A percentile compares a stretch with the other conserved stretches of the same genome.
Conservation (phyloP, 2,113 vertebrate genomes). For the Ardeotis arabs region DNA sequence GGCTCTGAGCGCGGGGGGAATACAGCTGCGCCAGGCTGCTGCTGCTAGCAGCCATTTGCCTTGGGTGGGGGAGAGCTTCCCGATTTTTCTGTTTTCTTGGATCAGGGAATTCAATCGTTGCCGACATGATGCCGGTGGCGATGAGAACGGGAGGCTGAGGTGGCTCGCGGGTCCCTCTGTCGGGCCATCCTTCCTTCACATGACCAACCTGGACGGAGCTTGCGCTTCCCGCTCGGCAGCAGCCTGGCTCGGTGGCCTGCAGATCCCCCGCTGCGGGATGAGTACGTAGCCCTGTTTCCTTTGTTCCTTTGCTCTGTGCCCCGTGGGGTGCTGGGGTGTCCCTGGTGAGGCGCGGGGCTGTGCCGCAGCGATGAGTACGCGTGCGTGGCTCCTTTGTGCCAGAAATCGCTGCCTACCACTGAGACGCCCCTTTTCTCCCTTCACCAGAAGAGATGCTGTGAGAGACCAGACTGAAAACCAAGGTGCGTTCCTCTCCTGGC, state of each 20-base stretch:
- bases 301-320: not conserved
- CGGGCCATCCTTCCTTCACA: rapidly evolving
- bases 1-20: not conserved
- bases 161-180: not conserved
- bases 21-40: not conserved
- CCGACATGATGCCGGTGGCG: not conserved
- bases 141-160: not conserved
- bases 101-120: rapidly evolving
- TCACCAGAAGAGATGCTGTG: rapidly evolving
- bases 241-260: not conserved
- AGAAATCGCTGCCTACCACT: not conserved
- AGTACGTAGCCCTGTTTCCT: not conserved
- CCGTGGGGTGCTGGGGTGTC: not conserved
- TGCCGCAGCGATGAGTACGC: rapidly evolving
- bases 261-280: not conserved
- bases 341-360: rapidly evolving
- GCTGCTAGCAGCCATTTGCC: not conserved
- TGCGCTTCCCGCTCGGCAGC: rapidly evolving
- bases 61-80: not conserved
- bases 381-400: not conserved
- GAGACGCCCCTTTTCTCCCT: not conserved
- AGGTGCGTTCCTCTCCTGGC: not conserved
- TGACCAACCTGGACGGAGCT: not conserved
- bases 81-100: rapidly evolving
- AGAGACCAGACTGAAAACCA: not conserved